phyloP scores from a whole-genome alignment of 35 echinoderm and acorn worm species.

The Diadema setosum region DNA sequence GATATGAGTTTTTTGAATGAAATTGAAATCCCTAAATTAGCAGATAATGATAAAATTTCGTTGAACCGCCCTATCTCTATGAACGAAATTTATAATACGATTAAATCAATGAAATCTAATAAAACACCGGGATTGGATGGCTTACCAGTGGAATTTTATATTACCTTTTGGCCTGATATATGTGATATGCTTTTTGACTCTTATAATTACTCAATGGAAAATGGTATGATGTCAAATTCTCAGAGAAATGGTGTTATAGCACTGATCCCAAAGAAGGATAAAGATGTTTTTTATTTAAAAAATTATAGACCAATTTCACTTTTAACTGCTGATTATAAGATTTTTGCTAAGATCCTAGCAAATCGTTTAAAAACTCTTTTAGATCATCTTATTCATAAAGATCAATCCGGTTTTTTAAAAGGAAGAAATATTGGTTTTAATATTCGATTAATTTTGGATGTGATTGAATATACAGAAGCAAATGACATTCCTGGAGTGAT shows the following conservation, averaged over 20 bases:
- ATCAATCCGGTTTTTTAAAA: neutral
- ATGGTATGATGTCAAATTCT: neutral
- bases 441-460: neutral
- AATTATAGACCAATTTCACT: neutral
- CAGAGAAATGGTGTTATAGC: conserved; percentile 32
- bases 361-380: neutral
- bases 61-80: neutral
- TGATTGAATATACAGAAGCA: neutral
- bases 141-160: neutral
- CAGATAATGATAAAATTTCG: neutral
- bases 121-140: neutral
- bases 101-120: neutral
- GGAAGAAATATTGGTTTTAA: neutral
- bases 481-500: neutral
- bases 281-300: neutral
- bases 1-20: neutral
- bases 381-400: neutral
- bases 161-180: neutral
- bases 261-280: conserved; percentile 30
- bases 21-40: neutral
- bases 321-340: neutral
- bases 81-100: neutral
- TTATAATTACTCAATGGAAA: neutral
- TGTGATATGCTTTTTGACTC: neutral
- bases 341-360: neutral